Percentiles rank a stretch among this genome's conserved stretches.
phyloP scores from a whole-genome alignment of 1,140 invertebrate species.

The Hyles vespertilio region DNA sequence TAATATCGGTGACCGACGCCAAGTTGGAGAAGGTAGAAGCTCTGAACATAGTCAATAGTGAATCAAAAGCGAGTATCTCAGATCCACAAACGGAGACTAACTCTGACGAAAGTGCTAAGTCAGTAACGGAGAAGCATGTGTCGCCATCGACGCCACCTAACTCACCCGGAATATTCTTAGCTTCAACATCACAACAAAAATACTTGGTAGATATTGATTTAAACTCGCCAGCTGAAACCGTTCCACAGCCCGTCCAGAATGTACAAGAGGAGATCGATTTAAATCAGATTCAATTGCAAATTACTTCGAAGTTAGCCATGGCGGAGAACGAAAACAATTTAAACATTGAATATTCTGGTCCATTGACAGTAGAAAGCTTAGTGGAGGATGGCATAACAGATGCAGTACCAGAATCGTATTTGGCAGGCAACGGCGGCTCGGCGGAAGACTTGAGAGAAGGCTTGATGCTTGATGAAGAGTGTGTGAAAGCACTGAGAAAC shows the following conservation, averaged over 20 bases:
- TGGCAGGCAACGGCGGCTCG: conserved; percentile 54
- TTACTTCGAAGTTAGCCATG: conserved; percentile 68
- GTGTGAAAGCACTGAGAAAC: conserved; percentile 81
- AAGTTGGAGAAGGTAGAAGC: conserved; percentile 19
- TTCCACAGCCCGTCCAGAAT: conserved; percentile 21
- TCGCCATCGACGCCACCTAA: conserved; percentile 64
- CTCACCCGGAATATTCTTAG: conserved; percentile 59
- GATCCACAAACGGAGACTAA: conserved; percentile 37
- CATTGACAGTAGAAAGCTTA: conserved; percentile 46
- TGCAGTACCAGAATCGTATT: conserved; percentile 42
- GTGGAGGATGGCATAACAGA: conserved; percentile 40
- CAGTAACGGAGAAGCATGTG: conserved; percentile 47
- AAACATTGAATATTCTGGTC: conserved; percentile 70
- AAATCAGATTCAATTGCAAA: conserved; percentile 61
- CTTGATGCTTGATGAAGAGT: conserved; percentile 81
- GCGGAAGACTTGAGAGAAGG: conserved; percentile 74
- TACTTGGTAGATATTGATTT: conserved; percentile 60
- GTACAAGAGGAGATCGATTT: conserved; percentile 46
- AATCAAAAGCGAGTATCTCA: conserved; percentile 8
- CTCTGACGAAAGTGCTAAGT: conserved; percentile 37
- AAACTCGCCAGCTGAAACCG: conserved; percentile 20
- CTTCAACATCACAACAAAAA: conserved; percentile 50
- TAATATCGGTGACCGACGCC: conserved; percentile 38
- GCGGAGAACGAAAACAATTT: conserved; percentile 74
- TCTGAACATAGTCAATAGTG: neutral